A percentile compares a stretch with the other conserved stretches of the same genome.
These are phyloP conservation scores for Battus philenor DNA, from an alignment of 1,140 invertebrate species.

Conservation along the genomic window DNA sequence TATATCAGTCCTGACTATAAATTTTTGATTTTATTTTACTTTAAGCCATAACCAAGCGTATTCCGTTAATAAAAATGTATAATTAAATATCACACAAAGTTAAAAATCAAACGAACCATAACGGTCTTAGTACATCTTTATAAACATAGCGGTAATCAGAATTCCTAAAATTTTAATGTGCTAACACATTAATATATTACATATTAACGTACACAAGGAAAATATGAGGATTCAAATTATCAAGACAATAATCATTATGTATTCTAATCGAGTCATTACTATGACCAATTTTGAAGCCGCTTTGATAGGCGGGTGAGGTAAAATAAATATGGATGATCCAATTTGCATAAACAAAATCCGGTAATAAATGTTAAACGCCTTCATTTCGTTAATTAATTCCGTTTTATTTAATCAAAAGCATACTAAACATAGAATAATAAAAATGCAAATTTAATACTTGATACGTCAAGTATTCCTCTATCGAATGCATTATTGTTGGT, in stretches of 20 bases:
- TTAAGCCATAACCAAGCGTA: too few relatives aligned
- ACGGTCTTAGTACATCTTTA: too few relatives aligned
- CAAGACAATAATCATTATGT: conserved; percentile 16
- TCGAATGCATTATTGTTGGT: too few relatives aligned
- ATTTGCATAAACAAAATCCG: conserved; percentile 30
- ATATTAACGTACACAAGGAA: conserved; percentile 5
- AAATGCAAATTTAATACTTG: too few relatives aligned
- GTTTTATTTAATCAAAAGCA: conserved; percentile 20
- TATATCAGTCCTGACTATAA: too few relatives aligned
- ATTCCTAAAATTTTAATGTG: background rate
- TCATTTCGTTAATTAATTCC: conserved; percentile 21
- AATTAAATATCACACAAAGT: too few relatives aligned
- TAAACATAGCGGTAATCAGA: too few relatives aligned
- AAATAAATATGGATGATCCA: conserved; percentile 27
- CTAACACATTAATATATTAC: conserved; percentile 12
- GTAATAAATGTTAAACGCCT: conserved; percentile 24
- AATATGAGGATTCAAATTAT: conserved; percentile 8
- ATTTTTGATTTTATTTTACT: too few relatives aligned
- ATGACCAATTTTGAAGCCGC: conserved; percentile 16
- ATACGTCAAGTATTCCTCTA: too few relatives aligned
- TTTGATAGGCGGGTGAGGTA: conserved; percentile 33
- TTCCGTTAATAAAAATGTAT: too few relatives aligned
- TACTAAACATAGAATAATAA: conserved; percentile 19
- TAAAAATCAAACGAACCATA: too few relatives aligned
- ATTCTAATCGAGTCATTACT: conserved; percentile 15